Conservation (phyloP, 1,140 invertebrate genomes). For the Trichomalopsis sarcophagae region DNA sequence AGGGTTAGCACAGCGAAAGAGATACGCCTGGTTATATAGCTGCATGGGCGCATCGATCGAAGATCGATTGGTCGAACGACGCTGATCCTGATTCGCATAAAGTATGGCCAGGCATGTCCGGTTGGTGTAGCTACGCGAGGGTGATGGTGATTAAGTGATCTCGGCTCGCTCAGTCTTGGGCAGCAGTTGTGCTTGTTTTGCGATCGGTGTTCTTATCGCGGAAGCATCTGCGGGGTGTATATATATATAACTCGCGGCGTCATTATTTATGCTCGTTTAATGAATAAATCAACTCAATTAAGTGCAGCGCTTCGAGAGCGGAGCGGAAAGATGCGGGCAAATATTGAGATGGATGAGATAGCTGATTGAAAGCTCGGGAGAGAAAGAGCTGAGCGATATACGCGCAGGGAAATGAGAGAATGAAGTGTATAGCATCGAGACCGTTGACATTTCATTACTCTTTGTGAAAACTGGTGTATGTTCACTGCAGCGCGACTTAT, state of each 20-base stretch:
- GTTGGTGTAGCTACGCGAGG: background rate
- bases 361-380: background rate
- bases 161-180: background rate
- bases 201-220: background rate
- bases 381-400: background rate
- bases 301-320: background rate
- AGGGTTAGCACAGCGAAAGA: background rate
- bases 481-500: background rate
- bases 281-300: slow-evolving; percentile 29
- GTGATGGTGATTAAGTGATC: background rate
- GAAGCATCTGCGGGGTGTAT: background rate
- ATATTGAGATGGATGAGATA: slow-evolving; percentile 4
- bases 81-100: slow-evolving; percentile 2
- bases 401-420: background rate
- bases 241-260: background rate
- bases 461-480: background rate
- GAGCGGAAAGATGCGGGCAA: background rate
- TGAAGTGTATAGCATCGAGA: background rate
- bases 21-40: background rate
- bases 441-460: background rate
- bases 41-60: background rate
- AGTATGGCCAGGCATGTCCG: background rate
- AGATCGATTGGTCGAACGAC: slow-evolving; percentile 21
- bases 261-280: slow-evolving; percentile 23
- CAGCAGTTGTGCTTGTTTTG: background rate